These are phyloP conservation scores for Cebidichthys violaceus DNA, from an alignment of 2,113 vertebrate species.

Conservation along the genomic window DNA sequence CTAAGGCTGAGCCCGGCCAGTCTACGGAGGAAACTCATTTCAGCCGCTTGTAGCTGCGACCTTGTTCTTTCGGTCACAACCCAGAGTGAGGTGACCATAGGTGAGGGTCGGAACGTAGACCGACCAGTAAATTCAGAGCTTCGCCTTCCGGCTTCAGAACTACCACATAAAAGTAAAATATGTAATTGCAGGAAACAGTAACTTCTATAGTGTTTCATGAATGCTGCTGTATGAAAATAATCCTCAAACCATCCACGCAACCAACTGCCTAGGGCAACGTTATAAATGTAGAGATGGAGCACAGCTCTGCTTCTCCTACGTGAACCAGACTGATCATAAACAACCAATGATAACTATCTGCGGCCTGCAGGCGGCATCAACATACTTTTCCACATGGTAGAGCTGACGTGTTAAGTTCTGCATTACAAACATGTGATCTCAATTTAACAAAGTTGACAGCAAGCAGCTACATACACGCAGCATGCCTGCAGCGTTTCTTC, in stretches of 20 bases:
- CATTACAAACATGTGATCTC: background rate
- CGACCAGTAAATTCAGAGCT: no score
- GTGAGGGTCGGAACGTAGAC: no score
- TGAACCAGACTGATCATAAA: background rate
- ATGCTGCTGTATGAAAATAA: background rate
- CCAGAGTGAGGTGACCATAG: no score
- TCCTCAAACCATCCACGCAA: background rate
- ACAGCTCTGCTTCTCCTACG: background rate
- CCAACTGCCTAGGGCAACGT: background rate
- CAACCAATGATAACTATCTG: background rate
- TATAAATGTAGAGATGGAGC: background rate
- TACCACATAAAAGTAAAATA: background rate
- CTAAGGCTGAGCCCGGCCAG: no score
- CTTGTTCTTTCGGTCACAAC: no score
- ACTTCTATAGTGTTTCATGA: background rate
- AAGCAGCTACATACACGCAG: constrained; percentile 1
- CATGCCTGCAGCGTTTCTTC: constrained; percentile 12
- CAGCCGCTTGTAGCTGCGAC: no score
- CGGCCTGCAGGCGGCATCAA: background rate
- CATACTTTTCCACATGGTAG: background rate
- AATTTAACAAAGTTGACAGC: constrained; percentile 5
- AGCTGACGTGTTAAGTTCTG: no score
- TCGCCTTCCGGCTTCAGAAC: no score
- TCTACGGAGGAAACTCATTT: no score
- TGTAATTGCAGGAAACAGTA: background rate